Evolutionary conservation across 2,888 invertebrate genomes (phyloP).

Genomic region (Phyllotreta cruciferae): DNA sequence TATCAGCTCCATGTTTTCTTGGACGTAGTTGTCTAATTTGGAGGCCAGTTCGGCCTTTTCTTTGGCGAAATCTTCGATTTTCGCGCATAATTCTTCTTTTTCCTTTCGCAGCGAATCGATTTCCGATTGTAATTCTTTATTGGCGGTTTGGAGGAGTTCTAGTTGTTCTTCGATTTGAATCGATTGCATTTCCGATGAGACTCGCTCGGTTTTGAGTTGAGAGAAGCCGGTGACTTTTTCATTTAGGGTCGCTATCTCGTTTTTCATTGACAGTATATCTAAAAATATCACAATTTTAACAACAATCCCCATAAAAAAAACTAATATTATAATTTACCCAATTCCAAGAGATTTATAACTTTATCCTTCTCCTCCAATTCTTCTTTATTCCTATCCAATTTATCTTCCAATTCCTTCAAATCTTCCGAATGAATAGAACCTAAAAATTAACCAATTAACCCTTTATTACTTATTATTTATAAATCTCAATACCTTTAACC

Average conservation of each 20-base stretch:
- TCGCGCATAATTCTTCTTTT: slow-evolving; percentile 64
- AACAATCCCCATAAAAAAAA: background rate
- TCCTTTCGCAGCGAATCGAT: slow-evolving; percentile 63
- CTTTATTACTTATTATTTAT: slow-evolving; percentile 16
- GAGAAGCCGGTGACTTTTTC: slow-evolving; percentile 68
- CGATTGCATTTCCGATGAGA: slow-evolving; percentile 79
- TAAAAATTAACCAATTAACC: slow-evolving; percentile 31
- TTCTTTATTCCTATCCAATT: slow-evolving; percentile 44
- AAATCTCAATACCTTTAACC: slow-evolving; percentile 42
- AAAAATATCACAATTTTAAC: slow-evolving; percentile 40
- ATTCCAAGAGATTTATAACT: slow-evolving; percentile 49
- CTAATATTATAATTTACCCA: slow-evolving; percentile 43
- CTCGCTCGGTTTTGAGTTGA: slow-evolving; percentile 71
- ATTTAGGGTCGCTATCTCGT: slow-evolving; percentile 69
- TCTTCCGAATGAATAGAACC: slow-evolving; percentile 49
- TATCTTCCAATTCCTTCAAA: slow-evolving; percentile 49
- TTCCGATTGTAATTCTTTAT: slow-evolving; percentile 62
- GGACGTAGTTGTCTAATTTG: slow-evolving; percentile 71
- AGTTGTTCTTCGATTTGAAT: slow-evolving; percentile 82
- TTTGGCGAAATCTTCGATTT: slow-evolving; percentile 65
- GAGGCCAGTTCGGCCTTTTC: slow-evolving; percentile 69
- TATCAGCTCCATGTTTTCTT: slow-evolving; percentile 77
- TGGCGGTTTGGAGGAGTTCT: slow-evolving; percentile 64
- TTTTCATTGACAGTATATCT: slow-evolving; percentile 67
- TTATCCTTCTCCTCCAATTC: slow-evolving; percentile 49